Percentiles rank a stretch among this genome's conserved stretches.
Conservation (phyloP, 2,113 vertebrate species). For the Cettia cetti region DNA sequence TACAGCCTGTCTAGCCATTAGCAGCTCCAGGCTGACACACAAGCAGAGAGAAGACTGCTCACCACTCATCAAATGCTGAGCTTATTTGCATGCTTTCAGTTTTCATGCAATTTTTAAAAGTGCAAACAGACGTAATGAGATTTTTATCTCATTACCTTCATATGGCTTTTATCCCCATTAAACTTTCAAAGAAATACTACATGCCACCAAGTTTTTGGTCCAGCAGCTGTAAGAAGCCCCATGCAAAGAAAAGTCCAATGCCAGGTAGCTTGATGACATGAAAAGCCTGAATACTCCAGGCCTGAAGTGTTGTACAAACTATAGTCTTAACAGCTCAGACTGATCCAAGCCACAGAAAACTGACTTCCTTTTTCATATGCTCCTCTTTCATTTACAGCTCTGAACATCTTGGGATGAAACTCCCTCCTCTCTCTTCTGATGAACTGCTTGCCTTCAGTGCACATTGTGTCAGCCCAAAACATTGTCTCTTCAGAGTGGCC, state of each 20-base stretch:
- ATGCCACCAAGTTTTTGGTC: not conserved
- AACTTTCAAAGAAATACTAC: not conserved
- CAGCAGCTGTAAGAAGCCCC: not conserved
- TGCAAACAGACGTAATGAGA: slow-evolving; percentile 24
- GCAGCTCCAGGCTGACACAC: not conserved
- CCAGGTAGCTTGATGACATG: not conserved
- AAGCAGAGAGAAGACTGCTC: not conserved
- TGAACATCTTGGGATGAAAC: not conserved
- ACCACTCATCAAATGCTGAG: not conserved
- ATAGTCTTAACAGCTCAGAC: not conserved
- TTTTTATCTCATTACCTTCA: not conserved
- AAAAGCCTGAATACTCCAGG: not conserved
- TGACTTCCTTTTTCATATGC: not conserved
- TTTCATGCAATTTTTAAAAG: slow-evolving; percentile 20
- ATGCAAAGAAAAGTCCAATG: not conserved
- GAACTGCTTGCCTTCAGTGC: not conserved
- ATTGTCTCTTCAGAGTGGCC: not conserved
- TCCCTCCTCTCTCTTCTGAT: not conserved
- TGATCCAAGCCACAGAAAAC: not conserved
- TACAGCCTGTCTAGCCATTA: not conserved
- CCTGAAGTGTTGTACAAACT: not conserved
- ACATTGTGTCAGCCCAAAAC: not conserved
- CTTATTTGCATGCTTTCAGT: not conserved
- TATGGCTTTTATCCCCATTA: not conserved
- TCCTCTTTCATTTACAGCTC: not conserved